These are phyloP conservation scores for Australoheros scitulus DNA, from an alignment of 2,113 vertebrate genomes.

Conservation along the genomic window DNA sequence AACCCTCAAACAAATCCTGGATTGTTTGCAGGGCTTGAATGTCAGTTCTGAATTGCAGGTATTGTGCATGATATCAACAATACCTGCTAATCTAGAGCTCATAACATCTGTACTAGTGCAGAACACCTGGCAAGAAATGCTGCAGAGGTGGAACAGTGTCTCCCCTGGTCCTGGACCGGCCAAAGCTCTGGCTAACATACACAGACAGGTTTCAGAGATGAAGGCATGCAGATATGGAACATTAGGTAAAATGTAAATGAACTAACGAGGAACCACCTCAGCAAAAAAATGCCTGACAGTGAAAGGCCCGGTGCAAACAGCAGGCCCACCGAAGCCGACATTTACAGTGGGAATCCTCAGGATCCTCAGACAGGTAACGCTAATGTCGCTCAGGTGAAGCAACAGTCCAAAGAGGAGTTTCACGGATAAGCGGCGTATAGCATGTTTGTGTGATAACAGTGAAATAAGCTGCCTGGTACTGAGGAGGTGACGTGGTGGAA, in stretches of 20 bases:
- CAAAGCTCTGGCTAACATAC: not conserved
- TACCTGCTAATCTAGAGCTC: not conserved
- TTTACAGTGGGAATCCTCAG: not conserved
- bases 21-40: not conserved
- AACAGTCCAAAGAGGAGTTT: not conserved
- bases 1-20: not conserved
- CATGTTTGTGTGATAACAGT: not conserved
- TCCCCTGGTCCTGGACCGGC: not conserved
- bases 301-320: not conserved
- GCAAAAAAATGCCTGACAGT: not conserved
- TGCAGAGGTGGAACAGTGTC: not conserved
- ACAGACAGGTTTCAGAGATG: not conserved
- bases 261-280: not conserved
- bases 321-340: not conserved
- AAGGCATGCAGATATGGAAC: not conserved
- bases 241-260: not conserved
- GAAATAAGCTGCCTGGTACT: not conserved
- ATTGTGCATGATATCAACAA: not conserved
- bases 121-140: not conserved
- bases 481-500: not conserved
- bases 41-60: not conserved
- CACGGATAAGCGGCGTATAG: not conserved
- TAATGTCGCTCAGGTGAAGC: not conserved
- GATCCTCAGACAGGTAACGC: not conserved
- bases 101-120: too few relatives aligned